These are phyloP conservation scores for Pipra filicauda DNA, from an alignment of 2,113 vertebrate genomes.

Conservation along the genomic window DNA sequence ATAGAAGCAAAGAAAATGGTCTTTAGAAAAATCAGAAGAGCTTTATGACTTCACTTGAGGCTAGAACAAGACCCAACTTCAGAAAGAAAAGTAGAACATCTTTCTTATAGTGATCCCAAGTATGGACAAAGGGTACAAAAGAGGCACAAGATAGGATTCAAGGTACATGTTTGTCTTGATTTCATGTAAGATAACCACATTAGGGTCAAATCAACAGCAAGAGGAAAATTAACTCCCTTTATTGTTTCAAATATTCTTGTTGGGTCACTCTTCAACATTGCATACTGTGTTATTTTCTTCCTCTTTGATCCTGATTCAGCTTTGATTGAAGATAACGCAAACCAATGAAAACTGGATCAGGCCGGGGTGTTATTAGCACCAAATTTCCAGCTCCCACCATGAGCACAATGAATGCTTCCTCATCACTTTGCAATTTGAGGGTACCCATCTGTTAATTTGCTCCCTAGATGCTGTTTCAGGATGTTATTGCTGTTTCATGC, in stretches of 20 bases:
- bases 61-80: not conserved
- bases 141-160: not conserved
- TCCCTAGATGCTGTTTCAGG: not conserved
- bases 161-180: not conserved
- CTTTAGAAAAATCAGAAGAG: not conserved
- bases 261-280: not conserved
- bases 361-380: not conserved
- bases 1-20: not conserved
- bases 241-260: not conserved
- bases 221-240: not conserved
- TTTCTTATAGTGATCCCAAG: not conserved
- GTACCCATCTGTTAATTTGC: not conserved
- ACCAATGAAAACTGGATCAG: not conserved
- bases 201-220: not conserved
- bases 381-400: not conserved
- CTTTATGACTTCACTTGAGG: not conserved
- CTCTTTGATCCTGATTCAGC: not conserved
- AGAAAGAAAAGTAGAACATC: not conserved
- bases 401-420: not conserved
- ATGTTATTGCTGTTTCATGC: not conserved
- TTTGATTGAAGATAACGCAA: not conserved
- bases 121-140: not conserved
- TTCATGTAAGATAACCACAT: not conserved
- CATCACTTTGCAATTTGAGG: conserved; percentile 7
- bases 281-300: not conserved